phyloP scores from a whole-genome alignment of 2,797 vertebrate species.

The Neosilurus hyrtlii region DNA sequence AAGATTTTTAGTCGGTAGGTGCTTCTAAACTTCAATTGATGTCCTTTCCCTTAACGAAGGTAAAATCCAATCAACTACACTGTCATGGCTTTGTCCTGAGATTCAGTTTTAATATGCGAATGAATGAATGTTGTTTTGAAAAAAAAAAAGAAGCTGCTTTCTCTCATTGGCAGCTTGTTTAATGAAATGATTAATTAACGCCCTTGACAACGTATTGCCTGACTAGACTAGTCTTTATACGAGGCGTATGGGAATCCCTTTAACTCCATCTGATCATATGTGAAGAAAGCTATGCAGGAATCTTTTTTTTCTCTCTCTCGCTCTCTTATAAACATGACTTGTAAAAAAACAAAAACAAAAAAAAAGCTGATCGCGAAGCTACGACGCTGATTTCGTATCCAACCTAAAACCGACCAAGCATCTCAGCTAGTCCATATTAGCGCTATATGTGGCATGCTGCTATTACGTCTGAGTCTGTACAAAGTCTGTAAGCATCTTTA shows the following conservation, averaged over 20 bases:
- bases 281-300: conserved; percentile 55
- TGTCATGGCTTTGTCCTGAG: conserved; percentile 1
- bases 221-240: conserved; percentile 40
- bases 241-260: conserved; percentile 53
- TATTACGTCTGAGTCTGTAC: conserved; percentile 42
- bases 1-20: conserved; percentile 42
- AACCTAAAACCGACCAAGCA: conserved; percentile 39
- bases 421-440: conserved; percentile 39
- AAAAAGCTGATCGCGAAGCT: conserved; percentile 17
- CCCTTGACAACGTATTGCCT: conserved; percentile 30
- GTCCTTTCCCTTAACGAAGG: conserved; percentile 46
- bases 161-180: conserved; percentile 46
- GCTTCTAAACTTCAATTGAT: conserved; percentile 48
- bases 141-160: conserved; percentile 36
- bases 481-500: conserved; percentile 49
- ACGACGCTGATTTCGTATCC: conserved; percentile 40
- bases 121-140: conserved; percentile 37
- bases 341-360: neutral
- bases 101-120: conserved; percentile 38
- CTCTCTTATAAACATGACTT: conserved; percentile 22
- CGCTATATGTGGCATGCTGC: conserved; percentile 58
- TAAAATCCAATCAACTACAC: conserved; percentile 29
- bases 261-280: conserved; percentile 52
- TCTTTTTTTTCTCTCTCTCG: neutral
- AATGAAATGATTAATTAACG: conserved; percentile 5